Conservation (phyloP, 2,797 vertebrate genomes). For the Sphenopsis melanotis region DNA sequence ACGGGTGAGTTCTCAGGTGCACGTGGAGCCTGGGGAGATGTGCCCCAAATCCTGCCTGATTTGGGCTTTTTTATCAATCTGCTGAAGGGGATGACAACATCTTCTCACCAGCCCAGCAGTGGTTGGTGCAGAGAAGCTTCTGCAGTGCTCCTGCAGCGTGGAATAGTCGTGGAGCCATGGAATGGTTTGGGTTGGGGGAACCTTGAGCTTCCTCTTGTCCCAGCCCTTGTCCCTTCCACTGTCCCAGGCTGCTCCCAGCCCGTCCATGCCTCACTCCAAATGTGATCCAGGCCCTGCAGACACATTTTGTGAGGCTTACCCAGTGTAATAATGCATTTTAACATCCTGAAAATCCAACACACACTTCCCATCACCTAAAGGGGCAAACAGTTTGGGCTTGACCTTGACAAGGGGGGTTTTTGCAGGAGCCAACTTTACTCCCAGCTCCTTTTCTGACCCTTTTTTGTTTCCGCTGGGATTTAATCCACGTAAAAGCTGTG, state of each 20-base stretch:
- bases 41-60: background rate
- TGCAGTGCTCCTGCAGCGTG: background rate
- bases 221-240: rapidly evolving
- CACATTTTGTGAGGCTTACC: background rate
- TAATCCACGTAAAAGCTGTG: background rate
- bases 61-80: background rate
- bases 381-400: background rate
- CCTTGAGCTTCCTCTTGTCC: background rate
- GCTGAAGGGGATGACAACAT: rapidly evolving
- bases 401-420: background rate
- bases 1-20: conserved; percentile 13
- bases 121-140: background rate
- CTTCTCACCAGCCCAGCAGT: background rate
- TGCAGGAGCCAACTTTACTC: background rate
- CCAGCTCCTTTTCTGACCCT: background rate
- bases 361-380: background rate
- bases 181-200: background rate
- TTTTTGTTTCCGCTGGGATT: background rate
- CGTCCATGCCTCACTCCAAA: rapidly evolving
- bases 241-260: rapidly evolving
- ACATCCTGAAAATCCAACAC: background rate
- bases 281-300: rapidly evolving
- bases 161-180: rapidly evolving
- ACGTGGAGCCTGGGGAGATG: background rate
- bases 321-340: rapidly evolving